These are phyloP conservation scores for Periparus ater DNA, from an alignment of 2,797 vertebrate genomes.

Conservation along the genomic window DNA sequence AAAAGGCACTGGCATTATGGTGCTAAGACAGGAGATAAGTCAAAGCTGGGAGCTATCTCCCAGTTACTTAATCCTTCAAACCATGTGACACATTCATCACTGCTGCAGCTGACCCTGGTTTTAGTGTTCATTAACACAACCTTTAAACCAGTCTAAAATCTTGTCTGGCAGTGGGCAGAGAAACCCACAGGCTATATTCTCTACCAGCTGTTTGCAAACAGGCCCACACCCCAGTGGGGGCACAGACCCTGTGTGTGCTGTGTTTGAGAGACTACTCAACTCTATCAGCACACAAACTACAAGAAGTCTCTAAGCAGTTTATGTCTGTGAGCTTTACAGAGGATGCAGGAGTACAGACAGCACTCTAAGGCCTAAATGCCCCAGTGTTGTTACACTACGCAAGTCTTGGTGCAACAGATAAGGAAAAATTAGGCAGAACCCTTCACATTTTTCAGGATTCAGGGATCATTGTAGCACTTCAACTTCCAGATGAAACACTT, in stretches of 20 bases:
- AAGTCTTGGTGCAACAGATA: not conserved
- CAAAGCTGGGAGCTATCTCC: not conserved
- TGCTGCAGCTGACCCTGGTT: not conserved
- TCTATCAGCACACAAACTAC: not conserved
- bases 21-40: not conserved
- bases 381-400: too few relatives aligned
- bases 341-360: not conserved
- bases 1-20: not conserved
- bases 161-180: not conserved
- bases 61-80: not conserved
- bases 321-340: rapidly evolving
- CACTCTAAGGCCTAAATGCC: not conserved
- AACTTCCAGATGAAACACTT: not conserved
- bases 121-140: not conserved
- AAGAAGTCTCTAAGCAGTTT: not conserved
- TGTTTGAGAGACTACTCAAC: not conserved
- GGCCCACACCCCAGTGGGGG: rapidly evolving
- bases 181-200: not conserved
- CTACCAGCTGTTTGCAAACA: not conserved
- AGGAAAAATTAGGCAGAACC: not conserved
- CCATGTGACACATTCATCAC: rapidly evolving
- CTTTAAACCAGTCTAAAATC: not conserved
- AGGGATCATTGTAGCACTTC: not conserved
- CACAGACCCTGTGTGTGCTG: not conserved
- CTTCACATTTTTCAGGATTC: not conserved